Evolutionary conservation across 2,113 vertebrate species (phyloP).

Genomic region (Microtus montanus): DNA sequence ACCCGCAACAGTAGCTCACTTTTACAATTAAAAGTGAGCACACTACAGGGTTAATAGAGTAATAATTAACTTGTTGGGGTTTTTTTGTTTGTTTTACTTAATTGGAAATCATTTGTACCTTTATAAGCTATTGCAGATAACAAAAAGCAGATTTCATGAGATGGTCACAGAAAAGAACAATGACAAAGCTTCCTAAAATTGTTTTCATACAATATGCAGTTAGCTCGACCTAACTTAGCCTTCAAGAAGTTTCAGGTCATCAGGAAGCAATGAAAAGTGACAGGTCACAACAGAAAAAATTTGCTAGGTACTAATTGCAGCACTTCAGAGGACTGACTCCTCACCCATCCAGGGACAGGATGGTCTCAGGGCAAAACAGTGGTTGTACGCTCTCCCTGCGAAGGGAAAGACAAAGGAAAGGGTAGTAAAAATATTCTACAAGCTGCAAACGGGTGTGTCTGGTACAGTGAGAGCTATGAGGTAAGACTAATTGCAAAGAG

Average conservation of each 20-base stretch:
- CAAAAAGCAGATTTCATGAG: not conserved
- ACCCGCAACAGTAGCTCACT: not conserved
- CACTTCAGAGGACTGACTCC: not conserved
- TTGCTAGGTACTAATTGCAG: not conserved
- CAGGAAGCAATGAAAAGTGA: not conserved
- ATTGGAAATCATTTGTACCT: not conserved
- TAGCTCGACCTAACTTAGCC: not conserved
- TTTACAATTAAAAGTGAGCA: not conserved
- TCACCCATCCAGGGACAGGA: not conserved
- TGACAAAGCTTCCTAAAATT: not conserved
- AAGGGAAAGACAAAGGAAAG: not conserved
- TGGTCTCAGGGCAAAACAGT: not conserved
- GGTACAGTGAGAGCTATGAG: not conserved
- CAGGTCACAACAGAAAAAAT: not conserved
- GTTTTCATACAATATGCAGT: not conserved
- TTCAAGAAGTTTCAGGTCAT: not conserved
- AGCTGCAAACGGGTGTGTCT: not conserved
- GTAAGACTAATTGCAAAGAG: not conserved
- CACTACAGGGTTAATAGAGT: not conserved
- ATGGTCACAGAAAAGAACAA: not conserved
- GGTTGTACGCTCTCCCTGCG: not conserved
- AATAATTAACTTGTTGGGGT: not conserved
- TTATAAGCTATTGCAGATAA: not conserved
- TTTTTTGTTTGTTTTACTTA: not conserved
- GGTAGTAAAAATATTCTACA: not conserved